Base-by-base conservation (phyloP, 2,797 vertebrate genomes). In the Pseudochirops corinnae region DNA sequence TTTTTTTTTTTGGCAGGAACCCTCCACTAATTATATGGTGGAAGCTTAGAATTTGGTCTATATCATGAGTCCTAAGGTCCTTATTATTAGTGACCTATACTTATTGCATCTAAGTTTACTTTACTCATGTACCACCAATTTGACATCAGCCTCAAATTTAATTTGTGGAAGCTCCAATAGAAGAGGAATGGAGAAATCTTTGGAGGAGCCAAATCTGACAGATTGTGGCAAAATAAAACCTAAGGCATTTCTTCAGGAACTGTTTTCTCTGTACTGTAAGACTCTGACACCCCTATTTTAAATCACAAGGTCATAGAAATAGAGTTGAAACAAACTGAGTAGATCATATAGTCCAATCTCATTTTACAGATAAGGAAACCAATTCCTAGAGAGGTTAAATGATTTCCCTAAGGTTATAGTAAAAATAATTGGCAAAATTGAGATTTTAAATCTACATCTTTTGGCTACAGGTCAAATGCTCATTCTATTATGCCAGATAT, bases 101-200 rank as follows among this genome's bases (percentile, higher is more conserved):
- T 67, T 67, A n/a, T 2, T 6, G 14, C 18, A 1, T 67, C 18
- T 67, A n/a, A 33, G 13, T 67, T 67, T 1, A 33, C 62, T 33
- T 13, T 67, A 67, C n/a, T 6, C 31, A 62, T 0, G 6, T 2
- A 92, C 29, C 52, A 67, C 50, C 28, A 4, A 92, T 67, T 53
- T 33, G 53, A 21, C 46, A 9, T 0, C 21, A 92, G 4, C 95
- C 90, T 92, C 91, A 74, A 92, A 93, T 93, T 92, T 96, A 56
- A 93, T 93, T 82, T 56, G 2, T 56, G 74, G 3, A 82, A 82
- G 94, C 14, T 60, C 93, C 58, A 95, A 92, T 50, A 94, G 46
- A 55, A 62, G 13, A 74, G 62, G 58, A 12, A 60, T 82, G 21
- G 90, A 57, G 82, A 94, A 94, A 46, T 52, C 31, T 82, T 39